Conservation (phyloP, 1,140 invertebrate species). For the Ectropis grisescens region DNA sequence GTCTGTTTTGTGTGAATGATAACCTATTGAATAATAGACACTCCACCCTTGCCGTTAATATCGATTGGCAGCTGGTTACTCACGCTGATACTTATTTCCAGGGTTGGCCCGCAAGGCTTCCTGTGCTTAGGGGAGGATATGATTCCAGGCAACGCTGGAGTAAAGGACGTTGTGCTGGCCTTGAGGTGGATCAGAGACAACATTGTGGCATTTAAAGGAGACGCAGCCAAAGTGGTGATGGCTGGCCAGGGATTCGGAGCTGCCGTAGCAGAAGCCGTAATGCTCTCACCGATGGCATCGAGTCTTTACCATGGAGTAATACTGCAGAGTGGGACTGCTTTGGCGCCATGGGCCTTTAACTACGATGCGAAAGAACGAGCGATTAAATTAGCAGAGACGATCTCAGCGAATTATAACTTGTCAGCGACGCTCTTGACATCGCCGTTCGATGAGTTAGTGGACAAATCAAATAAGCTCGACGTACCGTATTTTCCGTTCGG, state of each 20-base stretch:
- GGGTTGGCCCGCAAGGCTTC: constrained; percentile 59
- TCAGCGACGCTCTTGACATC: constrained; percentile 12
- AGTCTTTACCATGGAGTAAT: constrained; percentile 48
- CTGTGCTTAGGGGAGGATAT: constrained; percentile 67
- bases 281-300: constrained; percentile 25
- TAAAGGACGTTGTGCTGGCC: constrained; percentile 77
- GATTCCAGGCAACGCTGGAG: constrained; percentile 78
- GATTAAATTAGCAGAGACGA: constrained; percentile 13
- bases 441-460: constrained; percentile 21
- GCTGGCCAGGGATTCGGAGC: constrained; percentile 69
- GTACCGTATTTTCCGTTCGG: constrained; percentile 45
- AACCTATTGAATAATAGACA: too few species aligned
- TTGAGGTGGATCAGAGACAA: constrained; percentile 76
- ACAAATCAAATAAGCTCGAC: constrained; percentile 24
- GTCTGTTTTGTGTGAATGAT: too few species aligned
- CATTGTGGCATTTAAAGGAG: constrained; percentile 77
- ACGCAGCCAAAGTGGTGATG: constrained; percentile 71
- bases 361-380: constrained; percentile 38
- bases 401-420: constrained; percentile 12
- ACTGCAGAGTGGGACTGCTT: constrained; percentile 52
- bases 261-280: constrained; percentile 49
- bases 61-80: too few species aligned
- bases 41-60: too few species aligned
- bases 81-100: too few species aligned
- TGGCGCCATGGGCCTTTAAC: constrained; percentile 50